Evolutionary conservation across 2,113 vertebrate species (phyloP).

Genomic region (Pelecanus crispus): DNA sequence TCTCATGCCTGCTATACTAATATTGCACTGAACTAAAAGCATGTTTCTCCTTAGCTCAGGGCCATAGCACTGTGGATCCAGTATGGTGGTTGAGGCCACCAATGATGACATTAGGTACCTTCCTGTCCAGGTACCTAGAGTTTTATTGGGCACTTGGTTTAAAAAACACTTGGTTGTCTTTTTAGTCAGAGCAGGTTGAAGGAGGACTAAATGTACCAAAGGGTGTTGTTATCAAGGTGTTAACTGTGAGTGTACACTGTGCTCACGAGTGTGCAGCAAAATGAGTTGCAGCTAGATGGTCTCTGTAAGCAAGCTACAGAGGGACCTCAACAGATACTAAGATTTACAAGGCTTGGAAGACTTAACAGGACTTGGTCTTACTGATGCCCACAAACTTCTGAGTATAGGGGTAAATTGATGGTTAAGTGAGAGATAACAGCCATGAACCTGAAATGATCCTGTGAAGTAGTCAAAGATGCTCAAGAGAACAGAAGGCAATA

Average conservation of each 20-base stretch:
- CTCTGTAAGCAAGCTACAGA: not conserved
- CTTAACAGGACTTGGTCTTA: not conserved
- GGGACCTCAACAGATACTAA: not conserved
- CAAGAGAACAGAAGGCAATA: not conserved
- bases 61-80: not conserved
- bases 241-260: not conserved
- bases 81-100: not conserved
- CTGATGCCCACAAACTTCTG: not conserved
- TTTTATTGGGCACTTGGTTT: not conserved
- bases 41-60: not conserved
- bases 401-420: not conserved
- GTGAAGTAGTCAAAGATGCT: not conserved
- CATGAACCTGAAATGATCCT: not conserved
- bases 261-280: not conserved
- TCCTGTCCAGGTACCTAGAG: not conserved
- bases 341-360: not conserved
- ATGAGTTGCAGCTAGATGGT: not conserved
- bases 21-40: not conserved
- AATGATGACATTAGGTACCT: not conserved
- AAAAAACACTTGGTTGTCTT: not conserved
- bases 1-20: constrained; percentile 55
- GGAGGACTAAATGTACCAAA: not conserved
- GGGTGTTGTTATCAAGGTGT: not conserved
- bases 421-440: not conserved
- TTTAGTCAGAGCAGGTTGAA: not conserved